Percentiles rank a stretch among this genome's conserved stretches.
Evolutionary conservation across 2,888 invertebrate genomes (phyloP).

Genomic region (Nomada hirtipes): DNA sequence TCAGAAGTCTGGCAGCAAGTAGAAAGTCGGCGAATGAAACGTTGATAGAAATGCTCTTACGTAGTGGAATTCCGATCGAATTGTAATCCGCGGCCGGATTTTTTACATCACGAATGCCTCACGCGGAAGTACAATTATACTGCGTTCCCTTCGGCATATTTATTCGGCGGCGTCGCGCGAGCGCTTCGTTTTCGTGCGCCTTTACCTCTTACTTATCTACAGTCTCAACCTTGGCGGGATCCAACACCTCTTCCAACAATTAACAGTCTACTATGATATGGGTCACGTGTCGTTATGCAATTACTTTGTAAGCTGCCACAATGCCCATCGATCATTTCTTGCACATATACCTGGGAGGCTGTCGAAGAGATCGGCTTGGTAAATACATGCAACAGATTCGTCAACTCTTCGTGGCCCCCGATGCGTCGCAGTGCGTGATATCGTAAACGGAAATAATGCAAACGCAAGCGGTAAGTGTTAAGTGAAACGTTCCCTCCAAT

Average conservation of each 20-base stretch:
- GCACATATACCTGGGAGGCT: not conserved
- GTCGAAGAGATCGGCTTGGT: not conserved
- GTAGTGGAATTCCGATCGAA: too few species aligned
- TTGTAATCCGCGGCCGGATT: not conserved
- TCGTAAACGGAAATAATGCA: too few species aligned
- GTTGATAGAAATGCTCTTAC: not conserved
- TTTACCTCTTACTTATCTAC: conserved; percentile 19
- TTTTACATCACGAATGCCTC: not conserved
- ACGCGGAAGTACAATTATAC: not conserved
- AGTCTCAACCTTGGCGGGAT: conserved; percentile 32
- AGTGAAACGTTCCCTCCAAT: too few species aligned
- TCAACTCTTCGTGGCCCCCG: too few species aligned
- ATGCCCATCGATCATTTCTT: not conserved
- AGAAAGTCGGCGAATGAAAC: not conserved
- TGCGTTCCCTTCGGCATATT: not conserved
- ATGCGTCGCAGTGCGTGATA: too few species aligned
- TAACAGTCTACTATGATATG: conserved; percentile 29
- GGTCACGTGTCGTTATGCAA: conserved; percentile 36
- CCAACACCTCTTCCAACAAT: conserved; percentile 39
- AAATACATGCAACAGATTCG: not conserved
- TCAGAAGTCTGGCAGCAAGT: not conserved
- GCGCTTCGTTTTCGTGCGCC: not conserved
- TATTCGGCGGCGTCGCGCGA: not conserved
- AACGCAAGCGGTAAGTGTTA: too few species aligned
- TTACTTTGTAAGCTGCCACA: conserved; percentile 24